A percentile compares a stretch with the other conserved stretches of the same genome.
Evolutionary conservation across 2,888 invertebrate species (phyloP).

Genomic region (Caenorhabditis virilis): DNA sequence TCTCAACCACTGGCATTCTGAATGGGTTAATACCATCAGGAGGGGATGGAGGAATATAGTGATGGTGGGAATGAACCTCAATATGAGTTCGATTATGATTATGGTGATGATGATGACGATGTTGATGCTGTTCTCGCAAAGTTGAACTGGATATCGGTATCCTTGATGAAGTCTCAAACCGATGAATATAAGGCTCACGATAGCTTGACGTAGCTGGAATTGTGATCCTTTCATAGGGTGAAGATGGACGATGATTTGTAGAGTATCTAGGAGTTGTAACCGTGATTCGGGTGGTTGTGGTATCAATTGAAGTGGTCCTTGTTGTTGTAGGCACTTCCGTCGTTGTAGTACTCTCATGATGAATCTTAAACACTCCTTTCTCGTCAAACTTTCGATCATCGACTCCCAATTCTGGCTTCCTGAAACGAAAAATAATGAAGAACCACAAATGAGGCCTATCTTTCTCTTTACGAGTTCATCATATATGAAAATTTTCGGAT

Average conservation of each 20-base stretch:
- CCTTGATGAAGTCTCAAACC: conserved; percentile 13
- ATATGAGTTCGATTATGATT: conserved; percentile 28
- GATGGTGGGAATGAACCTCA: conserved; percentile 22
- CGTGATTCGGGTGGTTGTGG: conserved; percentile 3
- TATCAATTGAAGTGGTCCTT: too few relatives aligned
- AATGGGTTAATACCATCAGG: conserved; percentile 6
- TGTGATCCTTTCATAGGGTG: conserved; percentile 13
- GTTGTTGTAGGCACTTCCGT: conserved; percentile 5
- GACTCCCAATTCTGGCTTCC: too few relatives aligned
- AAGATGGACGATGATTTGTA: too few relatives aligned
- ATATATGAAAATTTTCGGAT: background rate
- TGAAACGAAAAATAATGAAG: too few relatives aligned
- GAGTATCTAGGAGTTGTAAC: background rate
- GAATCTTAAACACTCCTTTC: too few relatives aligned
- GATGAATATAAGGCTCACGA: conserved; percentile 14
- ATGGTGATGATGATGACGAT: conserved; percentile 20
- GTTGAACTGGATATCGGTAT: too few relatives aligned
- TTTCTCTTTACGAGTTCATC: background rate
- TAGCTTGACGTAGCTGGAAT: conserved; percentile 15
- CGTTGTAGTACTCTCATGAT: background rate
- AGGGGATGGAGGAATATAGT: conserved; percentile 14
- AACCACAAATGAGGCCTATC: too few relatives aligned
- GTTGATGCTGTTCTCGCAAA: background rate
- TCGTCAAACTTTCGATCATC: too few relatives aligned
- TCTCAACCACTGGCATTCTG: background rate